Evolutionary conservation across 2,113 vertebrate genomes (phyloP).

Genomic region (Gymnogyps californianus): DNA sequence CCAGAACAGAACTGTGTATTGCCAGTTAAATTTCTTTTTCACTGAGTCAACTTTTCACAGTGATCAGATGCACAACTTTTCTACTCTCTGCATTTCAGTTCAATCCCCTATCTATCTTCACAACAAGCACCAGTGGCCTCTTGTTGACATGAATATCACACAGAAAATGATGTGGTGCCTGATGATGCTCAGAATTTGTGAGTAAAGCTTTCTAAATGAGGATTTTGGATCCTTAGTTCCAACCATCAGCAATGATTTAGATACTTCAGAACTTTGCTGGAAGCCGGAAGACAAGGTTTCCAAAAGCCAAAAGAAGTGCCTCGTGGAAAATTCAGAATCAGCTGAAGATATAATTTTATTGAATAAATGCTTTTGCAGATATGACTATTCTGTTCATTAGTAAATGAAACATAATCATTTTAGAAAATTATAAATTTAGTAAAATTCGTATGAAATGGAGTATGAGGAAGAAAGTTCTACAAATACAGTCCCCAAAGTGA

Average conservation of each 20-base stretch:
- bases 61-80: slow-evolving; percentile 1
- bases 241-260: not conserved
- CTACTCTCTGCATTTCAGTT: not conserved
- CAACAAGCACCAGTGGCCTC: not conserved
- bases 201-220: not conserved
- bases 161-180: not conserved
- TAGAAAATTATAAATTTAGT: not conserved
- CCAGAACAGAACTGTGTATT: slow-evolving; percentile 18
- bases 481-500: not conserved
- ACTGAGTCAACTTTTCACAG: not conserved
- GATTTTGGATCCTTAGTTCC: not conserved
- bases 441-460: not conserved
- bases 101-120: not conserved
- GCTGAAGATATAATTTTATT: not conserved
- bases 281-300: not conserved
- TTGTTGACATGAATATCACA: not conserved
- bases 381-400: not conserved
- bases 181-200: not conserved
- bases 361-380: not conserved
- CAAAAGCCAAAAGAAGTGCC: not conserved
- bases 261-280: not conserved
- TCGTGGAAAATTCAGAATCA: not conserved
- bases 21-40: slow-evolving; percentile 36
- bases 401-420: not conserved
- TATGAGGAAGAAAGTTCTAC: not conserved